Evolutionary conservation across 2,797 vertebrate species (phyloP).

Genomic region (Microctenopoma lineatum): DNA sequence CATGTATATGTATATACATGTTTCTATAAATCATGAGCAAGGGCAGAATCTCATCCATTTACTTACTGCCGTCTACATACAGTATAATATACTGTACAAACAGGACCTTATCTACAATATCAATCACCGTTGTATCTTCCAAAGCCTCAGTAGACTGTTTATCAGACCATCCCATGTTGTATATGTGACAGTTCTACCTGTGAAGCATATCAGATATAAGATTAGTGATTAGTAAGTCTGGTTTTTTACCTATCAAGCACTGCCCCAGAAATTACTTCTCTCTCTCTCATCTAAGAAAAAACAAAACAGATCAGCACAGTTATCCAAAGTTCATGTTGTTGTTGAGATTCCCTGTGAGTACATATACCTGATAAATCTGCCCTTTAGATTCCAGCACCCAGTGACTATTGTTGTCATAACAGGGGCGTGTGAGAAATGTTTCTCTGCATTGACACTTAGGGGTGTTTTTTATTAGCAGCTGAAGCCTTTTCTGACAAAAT

Average conservation of each 20-base stretch:
- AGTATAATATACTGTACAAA: conserved; percentile 1
- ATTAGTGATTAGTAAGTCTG: conserved; percentile 45
- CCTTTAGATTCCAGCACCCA: conserved; percentile 7
- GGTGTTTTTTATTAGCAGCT: not conserved
- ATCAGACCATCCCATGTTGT: conserved; percentile 47
- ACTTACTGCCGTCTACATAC: not conserved
- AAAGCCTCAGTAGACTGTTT: conserved; percentile 31
- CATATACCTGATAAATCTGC: conserved; percentile 11
- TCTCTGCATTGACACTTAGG: not conserved
- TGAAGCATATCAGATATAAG: conserved; percentile 57
- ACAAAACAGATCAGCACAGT: conserved; percentile 10
- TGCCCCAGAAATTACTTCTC: conserved; percentile 21
- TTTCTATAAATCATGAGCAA: not conserved
- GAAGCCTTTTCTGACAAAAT: not conserved
- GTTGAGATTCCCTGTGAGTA: conserved; percentile 9
- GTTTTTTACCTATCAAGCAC: conserved; percentile 37
- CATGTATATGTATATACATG: not conserved
- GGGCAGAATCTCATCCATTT: not conserved
- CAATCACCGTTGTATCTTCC: conserved; percentile 10
- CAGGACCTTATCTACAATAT: conserved; percentile 16
- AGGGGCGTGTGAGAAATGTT: not conserved
- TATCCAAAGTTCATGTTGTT: conserved; percentile 21
- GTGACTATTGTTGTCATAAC: not conserved
- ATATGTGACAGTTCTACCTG: conserved; percentile 22
- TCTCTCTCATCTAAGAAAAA: conserved; percentile 22